phyloP scores from a whole-genome alignment of 1,140 invertebrate species.

The Cecropterus lyciades region DNA sequence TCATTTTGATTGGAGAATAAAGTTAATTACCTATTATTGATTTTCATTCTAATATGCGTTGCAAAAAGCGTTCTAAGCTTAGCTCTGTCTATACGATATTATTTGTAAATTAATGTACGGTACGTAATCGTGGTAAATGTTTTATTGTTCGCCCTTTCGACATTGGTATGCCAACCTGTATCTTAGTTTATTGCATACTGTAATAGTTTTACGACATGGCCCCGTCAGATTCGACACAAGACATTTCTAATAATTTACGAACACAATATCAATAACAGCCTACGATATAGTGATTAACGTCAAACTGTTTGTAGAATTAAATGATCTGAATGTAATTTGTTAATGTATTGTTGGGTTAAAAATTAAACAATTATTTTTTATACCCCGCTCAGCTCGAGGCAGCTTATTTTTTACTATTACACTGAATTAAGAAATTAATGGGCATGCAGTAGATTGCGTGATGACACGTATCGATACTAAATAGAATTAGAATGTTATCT shows the following conservation, averaged over 20 bases:
- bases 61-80: too few relatives aligned
- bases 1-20: too few relatives aligned
- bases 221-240: conserved; percentile 3
- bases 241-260: conserved; percentile 2
- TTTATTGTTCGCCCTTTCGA: conserved; percentile 24
- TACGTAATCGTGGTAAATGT: conserved; percentile 16
- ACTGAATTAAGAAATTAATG: too few relatives aligned
- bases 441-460: too few relatives aligned
- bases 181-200: conserved; percentile 19
- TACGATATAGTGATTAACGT: conserved; percentile 11
- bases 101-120: not conserved
- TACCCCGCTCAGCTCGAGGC: too few relatives aligned
- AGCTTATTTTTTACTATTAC: too few relatives aligned
- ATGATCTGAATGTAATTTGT: not conserved
- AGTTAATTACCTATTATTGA: too few relatives aligned
- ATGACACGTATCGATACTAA: too few relatives aligned
- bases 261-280: not conserved
- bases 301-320: not conserved
- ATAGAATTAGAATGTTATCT: too few relatives aligned
- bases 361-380: too few relatives aligned
- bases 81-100: not conserved
- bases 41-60: too few relatives aligned
- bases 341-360: too few relatives aligned
- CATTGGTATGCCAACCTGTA: conserved; percentile 12
- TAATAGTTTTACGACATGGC: conserved; percentile 22